Evolutionary conservation across 2,797 vertebrate species (phyloP).

Genomic region (Xerus rutilus): DNA sequence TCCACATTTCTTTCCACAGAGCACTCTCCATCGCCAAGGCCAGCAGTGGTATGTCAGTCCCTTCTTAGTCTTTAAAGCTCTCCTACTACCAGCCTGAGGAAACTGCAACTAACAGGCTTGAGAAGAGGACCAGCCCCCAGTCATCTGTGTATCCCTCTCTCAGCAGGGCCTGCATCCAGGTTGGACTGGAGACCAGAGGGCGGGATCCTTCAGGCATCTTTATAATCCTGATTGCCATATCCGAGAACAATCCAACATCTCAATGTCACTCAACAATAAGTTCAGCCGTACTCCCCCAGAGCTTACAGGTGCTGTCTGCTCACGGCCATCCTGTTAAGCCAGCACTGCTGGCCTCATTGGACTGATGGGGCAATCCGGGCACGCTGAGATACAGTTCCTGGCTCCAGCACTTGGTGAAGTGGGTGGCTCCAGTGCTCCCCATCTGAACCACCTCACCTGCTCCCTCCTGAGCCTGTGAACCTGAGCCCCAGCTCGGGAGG

Average conservation of each 20-base stretch:
- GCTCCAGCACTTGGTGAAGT: accelerated
- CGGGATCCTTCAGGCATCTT: neutral
- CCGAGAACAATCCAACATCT: neutral
- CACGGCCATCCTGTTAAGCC: neutral
- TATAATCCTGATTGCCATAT: neutral
- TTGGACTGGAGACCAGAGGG: neutral
- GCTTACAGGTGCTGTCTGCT: neutral
- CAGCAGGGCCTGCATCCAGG: accelerated
- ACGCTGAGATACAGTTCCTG: accelerated
- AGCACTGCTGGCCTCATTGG: accelerated
- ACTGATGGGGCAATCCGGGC: neutral
- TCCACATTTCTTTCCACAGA: accelerated
- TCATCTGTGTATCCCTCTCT: no score
- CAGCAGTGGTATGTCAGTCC: accelerated
- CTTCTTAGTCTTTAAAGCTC: neutral
- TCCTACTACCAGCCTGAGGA: neutral
- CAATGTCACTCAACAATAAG: neutral
- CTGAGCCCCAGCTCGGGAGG: no score
- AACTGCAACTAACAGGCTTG: neutral
- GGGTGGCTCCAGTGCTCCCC: accelerated
- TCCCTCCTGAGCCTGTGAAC: neutral
- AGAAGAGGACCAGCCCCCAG: accelerated
- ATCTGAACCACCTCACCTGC: neutral
- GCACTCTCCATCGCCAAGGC: accelerated
- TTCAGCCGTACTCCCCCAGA: accelerated